Base-by-base conservation (phyloP, 2,797 vertebrate species). In the Rhynchonycteris naso region DNA sequence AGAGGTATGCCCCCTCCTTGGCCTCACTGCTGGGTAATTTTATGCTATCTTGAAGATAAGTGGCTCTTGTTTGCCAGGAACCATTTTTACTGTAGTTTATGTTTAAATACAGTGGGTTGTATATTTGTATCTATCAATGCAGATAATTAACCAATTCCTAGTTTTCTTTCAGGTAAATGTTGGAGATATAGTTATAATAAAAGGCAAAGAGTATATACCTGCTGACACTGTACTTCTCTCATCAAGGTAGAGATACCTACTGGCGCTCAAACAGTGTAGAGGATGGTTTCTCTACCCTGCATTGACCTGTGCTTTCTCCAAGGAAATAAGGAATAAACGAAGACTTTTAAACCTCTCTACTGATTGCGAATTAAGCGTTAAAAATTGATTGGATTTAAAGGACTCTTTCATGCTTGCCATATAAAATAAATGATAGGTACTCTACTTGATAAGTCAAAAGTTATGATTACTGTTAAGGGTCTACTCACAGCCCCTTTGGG, bases 111-210 rank as follows among this genome's bases (percentile, higher is more conserved):
- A 97, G 92, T 96, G 91, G 95, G 87, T 84, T 98, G 88, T 97
- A 43, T 95, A 79, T 95, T 98, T 98, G 97, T 98, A 75, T 93
- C 78, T 88, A 90, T 93, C 72, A 65, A 91, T 98, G 97, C 97
- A 98, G 95, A 97, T 95, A 97, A 98, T 98, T 98, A 98, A 98
- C 98, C 98, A 97, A 98, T 99, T 99, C 99, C 98, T 97, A 99
- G 98, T 99, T 99, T 99, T 99, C 98, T 99, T 99, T 98, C 99
- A 99, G 99, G 99, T 99, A 99, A 98, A 99, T 98, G 99, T 99
- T 99, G 99, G 99, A 98, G 99, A 99, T 99, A 98, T 99, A 99
- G 98, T 99, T 99, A 99, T 98, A 99, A 98, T 99, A 99, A 99
- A 99, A 99, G 99, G 98, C 99, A 99, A 99, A 98, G 99, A 99